Percentiles rank a stretch among this genome's conserved stretches.
phyloP scores from a whole-genome alignment of 2,113 vertebrate species.

The Gopherus flavomarginatus region DNA sequence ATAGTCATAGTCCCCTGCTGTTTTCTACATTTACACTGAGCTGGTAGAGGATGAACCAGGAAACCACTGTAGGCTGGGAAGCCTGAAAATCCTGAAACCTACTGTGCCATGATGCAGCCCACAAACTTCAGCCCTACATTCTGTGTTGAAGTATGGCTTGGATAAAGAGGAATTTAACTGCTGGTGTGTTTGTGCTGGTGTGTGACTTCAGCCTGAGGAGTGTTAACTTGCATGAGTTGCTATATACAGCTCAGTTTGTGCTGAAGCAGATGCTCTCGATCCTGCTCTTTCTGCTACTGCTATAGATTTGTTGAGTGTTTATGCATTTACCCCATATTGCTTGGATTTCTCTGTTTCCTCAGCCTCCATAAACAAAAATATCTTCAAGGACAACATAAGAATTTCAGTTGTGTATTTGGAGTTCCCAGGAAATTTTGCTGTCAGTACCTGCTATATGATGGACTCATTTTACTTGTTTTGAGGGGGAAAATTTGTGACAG shows the following conservation, averaged over 20 bases:
- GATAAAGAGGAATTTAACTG: not conserved
- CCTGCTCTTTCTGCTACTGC: not conserved
- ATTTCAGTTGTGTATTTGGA: not conserved
- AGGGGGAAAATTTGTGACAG: not conserved
- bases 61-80: not conserved
- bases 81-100: not conserved
- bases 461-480: not conserved
- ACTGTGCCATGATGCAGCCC: not conserved
- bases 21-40: not conserved
- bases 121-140: not conserved
- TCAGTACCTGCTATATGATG: not conserved
- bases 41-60: not conserved
- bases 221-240: not conserved
- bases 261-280: not conserved
- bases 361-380: not conserved
- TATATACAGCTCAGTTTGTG: not conserved
- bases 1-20: not conserved
- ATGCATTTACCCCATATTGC: not conserved
- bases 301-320: not conserved
- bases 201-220: not conserved
- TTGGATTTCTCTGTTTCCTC: not conserved
- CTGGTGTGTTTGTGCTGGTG: not conserved
- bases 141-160: not conserved
- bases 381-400: not conserved
- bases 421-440: not conserved